Percentiles rank a stretch among this genome's conserved stretches.
Conservation (phyloP, 1,140 invertebrate genomes). For the Drosophila watanabei region DNA sequence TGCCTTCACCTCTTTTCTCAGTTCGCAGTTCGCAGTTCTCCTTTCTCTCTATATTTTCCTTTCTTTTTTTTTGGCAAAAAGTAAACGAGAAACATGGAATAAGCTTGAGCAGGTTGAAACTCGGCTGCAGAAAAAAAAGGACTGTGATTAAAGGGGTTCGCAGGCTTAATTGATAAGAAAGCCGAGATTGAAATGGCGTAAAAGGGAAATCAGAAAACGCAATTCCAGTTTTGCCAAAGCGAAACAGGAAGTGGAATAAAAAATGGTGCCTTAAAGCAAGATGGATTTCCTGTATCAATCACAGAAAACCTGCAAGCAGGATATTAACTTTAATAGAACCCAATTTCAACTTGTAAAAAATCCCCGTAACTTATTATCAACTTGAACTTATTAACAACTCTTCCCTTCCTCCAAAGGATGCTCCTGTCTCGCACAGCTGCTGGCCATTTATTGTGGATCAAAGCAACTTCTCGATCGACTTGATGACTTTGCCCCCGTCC, state of each 20-base stretch:
- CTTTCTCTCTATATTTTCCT: too few species aligned
- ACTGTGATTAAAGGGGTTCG: conserved; percentile 19
- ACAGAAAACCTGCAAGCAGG: not conserved
- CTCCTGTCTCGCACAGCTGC: conserved; percentile 12
- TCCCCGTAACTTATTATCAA: not conserved
- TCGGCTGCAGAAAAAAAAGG: not conserved
- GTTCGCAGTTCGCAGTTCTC: not conserved
- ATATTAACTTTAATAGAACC: not conserved
- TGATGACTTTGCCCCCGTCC: conserved; percentile 21
- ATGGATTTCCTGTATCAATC: conserved; percentile 3
- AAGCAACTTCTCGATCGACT: conserved; percentile 34
- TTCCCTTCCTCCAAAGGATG: not conserved
- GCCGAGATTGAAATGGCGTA: conserved; percentile 43
- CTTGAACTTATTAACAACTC: not conserved
- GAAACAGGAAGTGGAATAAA: not conserved
- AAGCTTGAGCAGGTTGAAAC: conserved; percentile 3
- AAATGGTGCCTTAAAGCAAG: not conserved
- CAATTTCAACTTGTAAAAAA: not conserved
- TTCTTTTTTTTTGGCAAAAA: conserved; percentile 8
- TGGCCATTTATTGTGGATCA: conserved; percentile 29
- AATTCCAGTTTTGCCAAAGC: conserved; percentile 19
- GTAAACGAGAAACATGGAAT: conserved; percentile 19
- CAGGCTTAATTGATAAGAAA: conserved; percentile 46
- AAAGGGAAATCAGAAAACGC: conserved; percentile 31
- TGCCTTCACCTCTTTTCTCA: conserved; percentile 10